Conservation (phyloP, 1,140 invertebrate species). For the Papilio helenus region DNA sequence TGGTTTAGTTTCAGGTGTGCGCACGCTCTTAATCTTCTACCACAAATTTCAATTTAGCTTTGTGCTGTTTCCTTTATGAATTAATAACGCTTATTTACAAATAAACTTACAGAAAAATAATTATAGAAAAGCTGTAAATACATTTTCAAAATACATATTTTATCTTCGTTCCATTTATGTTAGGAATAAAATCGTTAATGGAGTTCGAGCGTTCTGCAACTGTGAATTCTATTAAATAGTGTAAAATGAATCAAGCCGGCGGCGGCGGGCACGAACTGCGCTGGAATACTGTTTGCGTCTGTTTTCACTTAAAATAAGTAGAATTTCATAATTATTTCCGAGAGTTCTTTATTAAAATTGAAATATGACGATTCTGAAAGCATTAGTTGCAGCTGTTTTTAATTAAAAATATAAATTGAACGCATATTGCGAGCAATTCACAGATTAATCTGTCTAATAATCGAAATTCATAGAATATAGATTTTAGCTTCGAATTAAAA, state of each 20-base stretch:
- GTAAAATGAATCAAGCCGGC: slow-evolving; percentile 7
- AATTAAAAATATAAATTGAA: neutral
- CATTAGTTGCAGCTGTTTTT: neutral
- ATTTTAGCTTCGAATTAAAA: too few species aligned
- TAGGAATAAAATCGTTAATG: neutral
- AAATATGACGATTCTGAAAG: neutral
- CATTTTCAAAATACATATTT: neutral
- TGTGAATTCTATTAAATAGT: slow-evolving; percentile 1
- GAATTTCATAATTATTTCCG: slow-evolving; percentile 6
- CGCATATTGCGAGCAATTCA: neutral
- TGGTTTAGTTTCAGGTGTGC: too few species aligned
- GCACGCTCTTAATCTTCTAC: too few species aligned
- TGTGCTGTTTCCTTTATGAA: too few species aligned
- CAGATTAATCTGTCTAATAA: too few species aligned
- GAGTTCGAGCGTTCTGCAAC: neutral
- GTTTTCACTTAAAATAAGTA: neutral
- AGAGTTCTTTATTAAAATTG: neutral
- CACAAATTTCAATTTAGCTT: too few species aligned
- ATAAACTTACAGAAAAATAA: too few species aligned
- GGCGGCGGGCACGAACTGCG: neutral
- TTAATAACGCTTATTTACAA: too few species aligned
- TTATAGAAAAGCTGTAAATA: neutral
- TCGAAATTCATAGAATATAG: too few species aligned
- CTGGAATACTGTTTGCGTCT: neutral
- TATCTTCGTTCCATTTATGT: neutral